phyloP scores from a whole-genome alignment of 1,140 invertebrate species.

The Cherax destructor region DNA sequence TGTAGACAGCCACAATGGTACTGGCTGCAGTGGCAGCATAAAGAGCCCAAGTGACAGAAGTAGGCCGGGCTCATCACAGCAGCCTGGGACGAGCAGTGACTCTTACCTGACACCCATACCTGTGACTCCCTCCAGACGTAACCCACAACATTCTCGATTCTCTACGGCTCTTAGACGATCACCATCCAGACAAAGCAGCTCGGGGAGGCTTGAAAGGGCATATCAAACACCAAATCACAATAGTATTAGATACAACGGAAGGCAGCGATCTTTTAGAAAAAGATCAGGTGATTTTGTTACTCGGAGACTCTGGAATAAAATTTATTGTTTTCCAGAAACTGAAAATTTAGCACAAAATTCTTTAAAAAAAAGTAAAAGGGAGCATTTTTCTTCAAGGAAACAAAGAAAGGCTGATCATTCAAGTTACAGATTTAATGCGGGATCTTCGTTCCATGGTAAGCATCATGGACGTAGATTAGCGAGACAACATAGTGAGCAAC shows the following conservation, averaged over 20 bases:
- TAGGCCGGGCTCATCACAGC: not conserved
- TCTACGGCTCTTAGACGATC: not conserved
- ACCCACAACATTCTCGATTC: too few species aligned
- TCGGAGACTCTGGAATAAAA: not conserved
- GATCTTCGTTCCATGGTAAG: not conserved
- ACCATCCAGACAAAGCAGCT: not conserved
- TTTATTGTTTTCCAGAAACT: not conserved
- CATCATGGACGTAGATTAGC: not conserved
- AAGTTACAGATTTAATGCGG: not conserved
- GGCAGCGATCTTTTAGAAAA: not conserved
- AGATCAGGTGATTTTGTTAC: not conserved
- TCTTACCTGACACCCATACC: slow-evolving; percentile 19
- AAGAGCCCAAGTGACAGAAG: not conserved
- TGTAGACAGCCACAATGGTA: too few species aligned
- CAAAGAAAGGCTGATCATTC: not conserved
- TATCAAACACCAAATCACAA: not conserved
- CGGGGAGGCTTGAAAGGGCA: not conserved
- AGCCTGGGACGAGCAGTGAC: not conserved
- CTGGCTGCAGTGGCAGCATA: too few species aligned
- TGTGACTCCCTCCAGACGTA: slow-evolving; percentile 1
- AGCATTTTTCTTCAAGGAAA: not conserved
- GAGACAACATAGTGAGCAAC: not conserved
- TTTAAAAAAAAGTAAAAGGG: not conserved
- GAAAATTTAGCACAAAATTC: not conserved
- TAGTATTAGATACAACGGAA: not conserved